Conservation (phyloP, 2,888 invertebrate genomes). For the Brenthis hecate region DNA sequence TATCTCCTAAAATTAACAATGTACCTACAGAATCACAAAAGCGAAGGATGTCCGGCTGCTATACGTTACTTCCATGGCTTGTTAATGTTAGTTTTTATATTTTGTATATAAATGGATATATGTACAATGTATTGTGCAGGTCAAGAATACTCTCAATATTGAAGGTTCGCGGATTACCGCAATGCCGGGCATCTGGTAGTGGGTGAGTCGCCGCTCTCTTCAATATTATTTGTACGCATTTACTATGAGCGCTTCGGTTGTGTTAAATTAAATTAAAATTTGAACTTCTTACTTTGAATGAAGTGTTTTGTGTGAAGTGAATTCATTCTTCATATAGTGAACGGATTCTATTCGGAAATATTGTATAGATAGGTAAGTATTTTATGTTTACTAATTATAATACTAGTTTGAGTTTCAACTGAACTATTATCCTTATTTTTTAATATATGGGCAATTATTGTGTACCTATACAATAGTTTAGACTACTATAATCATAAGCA, state of each 20-base stretch:
- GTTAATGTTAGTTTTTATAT: too few relatives aligned
- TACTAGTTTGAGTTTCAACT: background rate
- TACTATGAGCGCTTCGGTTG: constrained; percentile 26
- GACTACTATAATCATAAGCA: constrained; percentile 5
- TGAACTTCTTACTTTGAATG: background rate
- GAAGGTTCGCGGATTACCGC: constrained; percentile 29
- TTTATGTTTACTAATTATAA: background rate
- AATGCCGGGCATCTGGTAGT: constrained; percentile 29
- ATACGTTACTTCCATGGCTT: too few relatives aligned
- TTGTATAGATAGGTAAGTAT: background rate
- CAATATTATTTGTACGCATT: constrained; percentile 26
- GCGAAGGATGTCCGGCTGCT: too few relatives aligned
- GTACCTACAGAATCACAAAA: too few relatives aligned
- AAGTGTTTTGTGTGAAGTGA: constrained; percentile 20
- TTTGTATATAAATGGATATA: too few relatives aligned
- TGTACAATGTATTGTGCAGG: constrained; percentile 5
- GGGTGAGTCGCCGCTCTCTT: constrained; percentile 33
- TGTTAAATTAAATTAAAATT: constrained; percentile 22
- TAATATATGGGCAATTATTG: background rate
- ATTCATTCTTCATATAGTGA: background rate
- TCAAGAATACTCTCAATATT: constrained; percentile 29
- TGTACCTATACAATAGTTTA: background rate
- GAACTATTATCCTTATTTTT: background rate
- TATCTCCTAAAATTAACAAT: too few relatives aligned
- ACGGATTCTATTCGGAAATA: background rate